These are phyloP conservation scores for Ferrisia virgata DNA, from an alignment of 2,888 invertebrate species.

Conservation along the genomic window DNA sequence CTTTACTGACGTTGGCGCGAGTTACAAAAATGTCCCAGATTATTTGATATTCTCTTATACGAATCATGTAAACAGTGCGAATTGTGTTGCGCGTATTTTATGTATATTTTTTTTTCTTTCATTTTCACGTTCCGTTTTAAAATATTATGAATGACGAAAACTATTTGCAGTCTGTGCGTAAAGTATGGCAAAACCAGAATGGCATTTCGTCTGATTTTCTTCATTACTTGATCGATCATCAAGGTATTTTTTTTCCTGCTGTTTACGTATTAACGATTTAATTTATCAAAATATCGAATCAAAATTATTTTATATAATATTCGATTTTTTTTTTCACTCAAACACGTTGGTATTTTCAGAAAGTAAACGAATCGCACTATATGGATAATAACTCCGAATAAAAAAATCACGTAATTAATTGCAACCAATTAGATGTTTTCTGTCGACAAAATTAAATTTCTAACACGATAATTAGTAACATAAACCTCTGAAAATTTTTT, in stretches of 20 bases:
- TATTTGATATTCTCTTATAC: neutral
- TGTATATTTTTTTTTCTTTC: neutral
- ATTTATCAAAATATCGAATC: too few relatives aligned
- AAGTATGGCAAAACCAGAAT: constrained; percentile 53
- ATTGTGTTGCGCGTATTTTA: constrained; percentile 4
- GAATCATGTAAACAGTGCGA: constrained; percentile 18
- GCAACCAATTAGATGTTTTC: too few relatives aligned
- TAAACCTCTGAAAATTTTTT: too few relatives aligned
- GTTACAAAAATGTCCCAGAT: constrained; percentile 29
- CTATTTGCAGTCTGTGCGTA: constrained; percentile 52
- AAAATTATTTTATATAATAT: too few relatives aligned
- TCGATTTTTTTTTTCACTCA: too few relatives aligned
- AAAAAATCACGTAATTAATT: too few relatives aligned
- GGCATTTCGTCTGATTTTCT: constrained; percentile 56
- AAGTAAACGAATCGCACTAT: too few relatives aligned
- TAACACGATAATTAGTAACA: too few relatives aligned
- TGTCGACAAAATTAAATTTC: too few relatives aligned
- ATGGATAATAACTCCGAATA: too few relatives aligned
- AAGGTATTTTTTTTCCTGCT: constrained; percentile 53
- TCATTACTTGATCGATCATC: constrained; percentile 56
- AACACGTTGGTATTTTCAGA: too few relatives aligned
- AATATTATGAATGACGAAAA: constrained; percentile 42
- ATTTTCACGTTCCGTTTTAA: neutral
- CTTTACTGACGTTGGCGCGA: constrained; percentile 3
- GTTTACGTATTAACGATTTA: neutral